Conservation (phyloP, 2,113 vertebrate species). For the Callospermophilus lateralis region DNA sequence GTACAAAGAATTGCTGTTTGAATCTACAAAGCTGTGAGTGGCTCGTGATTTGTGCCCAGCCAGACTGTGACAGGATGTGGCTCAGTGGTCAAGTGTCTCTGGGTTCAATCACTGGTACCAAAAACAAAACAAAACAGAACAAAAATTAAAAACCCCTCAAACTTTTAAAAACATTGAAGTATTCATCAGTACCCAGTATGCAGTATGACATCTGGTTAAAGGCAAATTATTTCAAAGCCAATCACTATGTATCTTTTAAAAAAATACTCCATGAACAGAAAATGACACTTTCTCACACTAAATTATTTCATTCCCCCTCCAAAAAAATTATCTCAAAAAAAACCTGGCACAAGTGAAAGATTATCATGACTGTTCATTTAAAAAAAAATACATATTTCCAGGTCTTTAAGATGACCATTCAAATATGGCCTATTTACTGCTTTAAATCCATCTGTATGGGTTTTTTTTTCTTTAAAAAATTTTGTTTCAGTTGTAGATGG, state of each 20-base stretch:
- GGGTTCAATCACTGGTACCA: too few relatives aligned
- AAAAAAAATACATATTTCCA: neutral
- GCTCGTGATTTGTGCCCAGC: too few relatives aligned
- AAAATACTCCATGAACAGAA: slow-evolving; percentile 63
- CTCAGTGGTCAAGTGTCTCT: too few relatives aligned
- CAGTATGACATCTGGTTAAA: slow-evolving; percentile 84
- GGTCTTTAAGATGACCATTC: neutral
- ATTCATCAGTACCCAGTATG: slow-evolving; percentile 21
- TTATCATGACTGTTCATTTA: neutral
- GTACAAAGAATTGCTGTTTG: too few relatives aligned
- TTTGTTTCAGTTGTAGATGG: too few relatives aligned
- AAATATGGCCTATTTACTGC: neutral
- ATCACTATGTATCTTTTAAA: slow-evolving; percentile 77
- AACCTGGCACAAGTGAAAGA: slow-evolving; percentile 52
- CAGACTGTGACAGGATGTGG: too few relatives aligned
- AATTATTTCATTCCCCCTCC: slow-evolving; percentile 86
- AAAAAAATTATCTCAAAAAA: slow-evolving; percentile 70
- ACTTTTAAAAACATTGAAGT: slow-evolving; percentile 60
- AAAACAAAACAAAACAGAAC: too few relatives aligned
- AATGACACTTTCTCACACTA: slow-evolving; percentile 78
- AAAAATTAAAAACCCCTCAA: too few relatives aligned
- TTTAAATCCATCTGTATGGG: neutral
- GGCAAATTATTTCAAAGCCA: slow-evolving; percentile 85
- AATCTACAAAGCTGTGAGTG: too few relatives aligned
- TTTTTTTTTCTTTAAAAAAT: too few relatives aligned